Evolutionary conservation across 2,888 invertebrate genomes (phyloP).

Genomic region (Noctua pronuba): DNA sequence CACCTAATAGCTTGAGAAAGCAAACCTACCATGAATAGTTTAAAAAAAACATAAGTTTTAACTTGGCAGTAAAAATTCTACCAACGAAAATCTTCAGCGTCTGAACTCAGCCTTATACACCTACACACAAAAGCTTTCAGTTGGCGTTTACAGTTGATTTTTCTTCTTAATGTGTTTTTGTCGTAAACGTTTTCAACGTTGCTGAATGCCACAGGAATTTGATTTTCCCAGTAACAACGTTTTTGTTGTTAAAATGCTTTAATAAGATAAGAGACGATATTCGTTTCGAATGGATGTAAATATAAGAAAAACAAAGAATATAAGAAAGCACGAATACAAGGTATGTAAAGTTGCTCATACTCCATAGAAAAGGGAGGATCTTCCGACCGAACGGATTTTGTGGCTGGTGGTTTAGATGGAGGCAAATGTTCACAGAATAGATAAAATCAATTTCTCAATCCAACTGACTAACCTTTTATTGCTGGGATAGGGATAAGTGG

Average conservation of each 20-base stretch:
- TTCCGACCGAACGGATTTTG: too few species aligned
- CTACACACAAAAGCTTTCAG: slow-evolving; percentile 37
- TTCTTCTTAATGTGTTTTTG: slow-evolving; percentile 9
- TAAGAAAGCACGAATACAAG: neutral
- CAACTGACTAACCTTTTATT: neutral
- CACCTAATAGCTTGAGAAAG: neutral
- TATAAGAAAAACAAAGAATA: neutral
- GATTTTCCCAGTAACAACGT: neutral
- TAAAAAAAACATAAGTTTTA: neutral
- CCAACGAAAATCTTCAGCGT: neutral
- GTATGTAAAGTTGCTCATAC: too few species aligned
- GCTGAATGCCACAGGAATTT: neutral
- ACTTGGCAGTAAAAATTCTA: neutral
- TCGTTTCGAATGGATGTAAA: neutral
- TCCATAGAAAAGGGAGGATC: too few species aligned
- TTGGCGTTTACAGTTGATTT: slow-evolving; percentile 10
- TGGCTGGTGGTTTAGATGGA: neutral
- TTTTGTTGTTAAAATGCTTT: neutral
- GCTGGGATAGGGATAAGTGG: too few species aligned
- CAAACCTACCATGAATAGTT: neutral
- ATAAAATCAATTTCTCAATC: neutral
- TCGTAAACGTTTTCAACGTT: slow-evolving; percentile 25
- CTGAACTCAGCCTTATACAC: slow-evolving; percentile 2
- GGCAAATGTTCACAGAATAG: neutral
- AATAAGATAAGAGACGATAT: neutral